Evolutionary conservation across 2,888 invertebrate species (phyloP), one percentile per base, ranked within the genome.

Genomic region (Torymus auratus): DNA sequence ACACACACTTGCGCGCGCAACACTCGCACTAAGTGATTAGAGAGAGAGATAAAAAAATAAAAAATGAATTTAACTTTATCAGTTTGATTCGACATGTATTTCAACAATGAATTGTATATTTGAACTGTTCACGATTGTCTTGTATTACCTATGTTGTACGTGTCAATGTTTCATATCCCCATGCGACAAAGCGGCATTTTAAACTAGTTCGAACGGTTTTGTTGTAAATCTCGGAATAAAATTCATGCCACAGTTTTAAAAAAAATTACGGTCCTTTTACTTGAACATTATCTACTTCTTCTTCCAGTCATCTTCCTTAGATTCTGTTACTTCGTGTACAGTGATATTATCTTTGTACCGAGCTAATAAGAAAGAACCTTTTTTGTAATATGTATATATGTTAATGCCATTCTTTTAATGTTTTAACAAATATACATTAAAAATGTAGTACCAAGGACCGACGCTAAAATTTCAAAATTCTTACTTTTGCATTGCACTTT

Each of bases 61-160:
- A 78, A 69, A 78, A 76, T 81, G 67, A 76, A 81, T 73, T 78
- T 52, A 58, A 82, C 65, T 74, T 79, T 70, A 73, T 79, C 28
- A 56, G 65, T 81, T 81, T 76, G 13, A 81, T 81, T 80, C 61
- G 74, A 81, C 68, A 79, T 84, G 83, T 85, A 84, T 83, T 84
- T 84, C 84, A 81, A 70, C 74, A 61, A 81, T 85, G 84, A 84
- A 81, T 80, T 83, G 83, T 83, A 85, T 85, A 86, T 86, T 87
- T 87, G 86, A 89, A 88, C 88, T 89, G 88, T 89, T 88, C 88
- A 87, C 86, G 87, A 84, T 88, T 86, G 87, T 89, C 89, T 88
- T 90, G 89, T 90, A 91, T 89, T 89, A 90, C 88, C 88, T 91
- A 89, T 89, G 91, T 90, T 91, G 87, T 90, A 89, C 87, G 89